Evolutionary conservation across 2,113 vertebrate genomes (phyloP).

Genomic region (Gymnorhina tibicen): DNA sequence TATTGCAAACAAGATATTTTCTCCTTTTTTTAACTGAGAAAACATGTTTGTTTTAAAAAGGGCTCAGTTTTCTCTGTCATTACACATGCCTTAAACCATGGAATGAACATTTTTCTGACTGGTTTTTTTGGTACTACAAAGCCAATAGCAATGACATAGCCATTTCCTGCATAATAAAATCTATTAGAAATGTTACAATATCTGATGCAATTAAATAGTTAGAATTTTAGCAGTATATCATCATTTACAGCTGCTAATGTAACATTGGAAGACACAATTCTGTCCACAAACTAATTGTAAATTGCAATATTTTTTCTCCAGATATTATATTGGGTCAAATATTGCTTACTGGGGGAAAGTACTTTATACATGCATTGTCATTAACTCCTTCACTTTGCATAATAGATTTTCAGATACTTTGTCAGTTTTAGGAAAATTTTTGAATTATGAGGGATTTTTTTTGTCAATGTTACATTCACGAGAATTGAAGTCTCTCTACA

Average conservation of each 20-base stretch:
- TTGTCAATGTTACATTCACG: not conserved
- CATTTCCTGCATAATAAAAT: not conserved
- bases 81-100: not conserved
- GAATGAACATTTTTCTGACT: not conserved
- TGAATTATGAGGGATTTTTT: not conserved
- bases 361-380: not conserved
- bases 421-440: not conserved
- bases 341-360: not conserved
- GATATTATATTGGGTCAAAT: not conserved
- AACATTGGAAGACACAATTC: not conserved
- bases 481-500: not conserved
- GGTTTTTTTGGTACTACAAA: not conserved
- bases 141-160: not conserved
- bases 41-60: not conserved
- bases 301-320: not conserved
- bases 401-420: not conserved
- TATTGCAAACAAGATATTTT: not conserved
- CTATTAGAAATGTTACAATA: not conserved
- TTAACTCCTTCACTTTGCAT: not conserved
- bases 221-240: not conserved
- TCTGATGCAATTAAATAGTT: not conserved
- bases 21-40: not conserved
- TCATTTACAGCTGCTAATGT: not conserved
- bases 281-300: not conserved
- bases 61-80: not conserved